Evolutionary conservation across 2,888 invertebrate genomes (phyloP).

Genomic region (Drosophila monieri): DNA sequence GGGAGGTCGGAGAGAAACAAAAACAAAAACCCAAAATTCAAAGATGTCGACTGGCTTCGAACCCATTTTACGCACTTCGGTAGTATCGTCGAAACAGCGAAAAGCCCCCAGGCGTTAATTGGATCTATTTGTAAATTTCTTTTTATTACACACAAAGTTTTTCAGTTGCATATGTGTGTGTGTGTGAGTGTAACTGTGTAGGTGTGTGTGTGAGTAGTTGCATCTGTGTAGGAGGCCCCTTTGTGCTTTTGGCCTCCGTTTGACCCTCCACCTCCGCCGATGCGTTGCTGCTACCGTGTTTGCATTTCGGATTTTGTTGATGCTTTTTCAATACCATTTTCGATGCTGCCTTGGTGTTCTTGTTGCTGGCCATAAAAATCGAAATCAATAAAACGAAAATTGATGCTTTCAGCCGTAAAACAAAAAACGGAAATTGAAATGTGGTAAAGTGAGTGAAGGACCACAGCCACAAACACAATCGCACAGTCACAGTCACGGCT

Average conservation of each 20-base stretch:
- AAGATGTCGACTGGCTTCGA: slow-evolving; percentile 1
- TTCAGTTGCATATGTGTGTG: slow-evolving; percentile 2
- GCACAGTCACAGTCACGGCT: slow-evolving; percentile 16
- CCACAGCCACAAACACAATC: slow-evolving; percentile 11
- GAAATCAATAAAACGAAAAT: slow-evolving; percentile 80
- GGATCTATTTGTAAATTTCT: slow-evolving; percentile 62
- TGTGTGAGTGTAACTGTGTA: not conserved
- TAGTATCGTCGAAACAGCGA: not conserved
- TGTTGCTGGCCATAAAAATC: slow-evolving; percentile 68
- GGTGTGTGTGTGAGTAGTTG: slow-evolving; percentile 6
- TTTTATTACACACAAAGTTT: slow-evolving; percentile 41
- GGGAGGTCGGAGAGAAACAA: not conserved
- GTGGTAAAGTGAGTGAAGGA: slow-evolving; percentile 57
- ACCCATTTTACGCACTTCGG: slow-evolving; percentile 4
- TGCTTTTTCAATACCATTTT: slow-evolving; percentile 21
- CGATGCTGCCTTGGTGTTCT: slow-evolving; percentile 21
- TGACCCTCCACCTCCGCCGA: too few species aligned
- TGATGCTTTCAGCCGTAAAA: slow-evolving; percentile 77
- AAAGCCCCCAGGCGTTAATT: slow-evolving; percentile 46
- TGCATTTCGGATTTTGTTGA: slow-evolving; percentile 4
- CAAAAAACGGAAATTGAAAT: slow-evolving; percentile 78
- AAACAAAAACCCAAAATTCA: slow-evolving; percentile 3
- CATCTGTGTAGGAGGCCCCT: slow-evolving; percentile 19
- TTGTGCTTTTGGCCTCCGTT: slow-evolving; percentile 27
- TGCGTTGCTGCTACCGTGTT: not conserved